Evolutionary conservation across 2,888 invertebrate genomes (phyloP), one percentile per base, ranked within the genome.

Genomic region (Drosophila paramelanica): DNA sequence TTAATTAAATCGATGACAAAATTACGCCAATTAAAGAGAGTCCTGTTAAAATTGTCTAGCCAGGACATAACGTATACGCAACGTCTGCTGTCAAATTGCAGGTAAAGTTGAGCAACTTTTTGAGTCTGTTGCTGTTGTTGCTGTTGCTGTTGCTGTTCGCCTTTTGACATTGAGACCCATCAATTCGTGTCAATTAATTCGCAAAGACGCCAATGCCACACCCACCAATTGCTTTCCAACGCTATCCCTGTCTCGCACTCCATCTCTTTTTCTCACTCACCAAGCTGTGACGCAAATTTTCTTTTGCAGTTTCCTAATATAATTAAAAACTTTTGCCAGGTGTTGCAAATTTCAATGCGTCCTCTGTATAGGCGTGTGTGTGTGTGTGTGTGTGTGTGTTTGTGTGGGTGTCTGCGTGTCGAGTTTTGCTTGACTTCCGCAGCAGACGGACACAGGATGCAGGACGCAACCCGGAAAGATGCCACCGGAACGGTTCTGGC

Each of bases 281-380:
- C 23, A 69, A 77, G 69, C 59, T 42, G 84, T 78, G 76, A 81
- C 67, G 74, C 74, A 83, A 78, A 75, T 73, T 75, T 75, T 79
- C 79, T 73, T 75, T 69, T 81, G 69, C 84, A 81, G 84, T 90
- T 81, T 78, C 77, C 83, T 90, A 90, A 90, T 88, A 89, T 90
- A 90, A 90, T 90, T 90, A 90, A 91, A 90, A 91, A 90, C 91
- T 91, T 90, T 90, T 79, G 76, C 81, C 88, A 90, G 89, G 88
- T 89, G 90, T 88, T 90, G 86, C 77, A 84, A 88, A 89, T 81
- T 88, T 83, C 72, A 68, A 41, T 67, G 67, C 79, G 61, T 39
- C 45, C 60, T 51, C 51, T 75, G 51, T 65, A 25, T 25, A 33
- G 17, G 25, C 25, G 31, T 17, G 23, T 39, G 11, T 33, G 47